A percentile compares a stretch with the other conserved stretches of the same genome.
These are phyloP conservation scores for Listrodromus nycthemerus DNA, from an alignment of 2,888 invertebrate species.

Conservation along the genomic window DNA sequence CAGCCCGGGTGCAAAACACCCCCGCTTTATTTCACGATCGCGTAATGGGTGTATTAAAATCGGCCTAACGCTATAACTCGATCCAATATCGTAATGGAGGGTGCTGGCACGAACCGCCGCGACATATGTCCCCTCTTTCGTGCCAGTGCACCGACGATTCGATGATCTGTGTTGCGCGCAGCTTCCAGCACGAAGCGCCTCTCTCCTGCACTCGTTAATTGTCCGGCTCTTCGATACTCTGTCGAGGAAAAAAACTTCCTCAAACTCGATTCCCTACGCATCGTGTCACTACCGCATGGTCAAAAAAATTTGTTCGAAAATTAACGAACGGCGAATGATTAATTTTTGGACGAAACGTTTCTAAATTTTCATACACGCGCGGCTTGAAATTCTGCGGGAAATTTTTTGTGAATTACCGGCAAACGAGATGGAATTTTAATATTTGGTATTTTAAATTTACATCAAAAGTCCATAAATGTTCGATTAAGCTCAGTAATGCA, in stretches of 20 bases:
- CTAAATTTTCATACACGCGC: no score
- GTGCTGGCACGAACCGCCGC: slow-evolving; percentile 72
- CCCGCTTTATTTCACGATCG: slow-evolving; percentile 61
- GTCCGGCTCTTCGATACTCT: slow-evolving; percentile 59
- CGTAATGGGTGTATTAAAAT: slow-evolving; percentile 70
- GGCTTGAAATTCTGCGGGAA: no score
- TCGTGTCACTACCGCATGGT: no score
- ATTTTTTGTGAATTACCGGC: no score
- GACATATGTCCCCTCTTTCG: slow-evolving; percentile 81
- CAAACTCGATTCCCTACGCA: not conserved
- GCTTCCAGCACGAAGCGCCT: slow-evolving; percentile 30
- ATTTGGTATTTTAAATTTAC: no score
- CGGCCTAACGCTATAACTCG: slow-evolving; percentile 75
- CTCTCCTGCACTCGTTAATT: slow-evolving; percentile 53
- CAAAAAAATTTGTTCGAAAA: no score
- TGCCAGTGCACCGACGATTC: slow-evolving; percentile 80
- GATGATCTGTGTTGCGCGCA: slow-evolving; percentile 75
- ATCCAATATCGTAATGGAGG: slow-evolving; percentile 82
- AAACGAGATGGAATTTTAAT: no score
- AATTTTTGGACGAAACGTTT: no score
- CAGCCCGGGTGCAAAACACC: slow-evolving; percentile 22
- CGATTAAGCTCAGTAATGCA: no score
- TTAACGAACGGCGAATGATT: no score
- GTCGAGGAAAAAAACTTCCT: not conserved
- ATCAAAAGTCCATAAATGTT: no score